Conservation (phyloP, 2,888 invertebrate species). For the Netelia inedita region DNA sequence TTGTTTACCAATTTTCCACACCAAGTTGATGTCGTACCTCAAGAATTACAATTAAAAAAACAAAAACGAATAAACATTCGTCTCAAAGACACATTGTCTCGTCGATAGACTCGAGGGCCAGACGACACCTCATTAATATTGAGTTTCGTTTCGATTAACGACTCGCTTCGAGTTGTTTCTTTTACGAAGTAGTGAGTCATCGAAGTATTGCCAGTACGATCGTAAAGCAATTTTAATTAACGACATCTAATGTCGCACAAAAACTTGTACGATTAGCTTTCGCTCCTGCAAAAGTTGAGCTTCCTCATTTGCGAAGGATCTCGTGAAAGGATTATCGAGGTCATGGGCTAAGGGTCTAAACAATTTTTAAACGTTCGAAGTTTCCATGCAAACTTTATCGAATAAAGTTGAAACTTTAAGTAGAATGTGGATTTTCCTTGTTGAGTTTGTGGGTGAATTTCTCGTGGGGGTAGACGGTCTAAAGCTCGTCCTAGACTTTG, state of each 20-base stretch:
- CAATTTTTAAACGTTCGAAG: no score
- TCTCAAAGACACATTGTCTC: slow-evolving; percentile 2
- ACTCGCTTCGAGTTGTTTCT: slow-evolving; percentile 5
- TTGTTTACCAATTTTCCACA: slow-evolving; percentile 29
- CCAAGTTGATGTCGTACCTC: neutral
- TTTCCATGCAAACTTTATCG: no score
- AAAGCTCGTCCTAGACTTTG: no score
- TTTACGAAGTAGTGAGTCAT: slow-evolving; percentile 7
- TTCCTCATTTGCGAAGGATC: no score
- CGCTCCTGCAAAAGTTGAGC: no score
- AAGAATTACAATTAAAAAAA: slow-evolving; percentile 7
- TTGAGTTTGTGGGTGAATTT: no score
- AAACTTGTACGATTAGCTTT: no score
- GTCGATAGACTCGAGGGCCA: neutral
- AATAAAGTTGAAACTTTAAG: no score
- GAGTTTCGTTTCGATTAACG: slow-evolving; percentile 25
- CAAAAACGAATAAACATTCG: neutral
- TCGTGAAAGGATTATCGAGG: no score
- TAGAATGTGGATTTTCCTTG: no score
- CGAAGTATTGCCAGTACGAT: neutral
- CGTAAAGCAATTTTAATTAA: slow-evolving; percentile 3
- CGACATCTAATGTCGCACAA: slow-evolving; percentile 2
- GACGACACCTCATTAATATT: slow-evolving; percentile 49
- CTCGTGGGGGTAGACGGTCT: no score
- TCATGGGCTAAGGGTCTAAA: no score